Evolutionary conservation across 2,888 invertebrate species (phyloP).

Genomic region (Tridacna crocea): DNA sequence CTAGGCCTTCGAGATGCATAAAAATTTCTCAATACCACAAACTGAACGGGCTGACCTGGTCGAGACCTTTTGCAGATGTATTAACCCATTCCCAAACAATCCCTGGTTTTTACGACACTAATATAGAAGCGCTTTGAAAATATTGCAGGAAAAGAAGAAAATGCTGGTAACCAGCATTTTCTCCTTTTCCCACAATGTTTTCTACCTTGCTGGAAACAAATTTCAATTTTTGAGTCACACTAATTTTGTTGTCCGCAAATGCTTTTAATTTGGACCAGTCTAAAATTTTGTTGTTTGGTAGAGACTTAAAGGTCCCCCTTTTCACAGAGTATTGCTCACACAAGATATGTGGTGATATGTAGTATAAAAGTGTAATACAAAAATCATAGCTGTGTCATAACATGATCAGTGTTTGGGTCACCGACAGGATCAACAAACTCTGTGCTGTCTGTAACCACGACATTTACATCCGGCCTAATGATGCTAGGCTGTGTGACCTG

Average conservation of each 20-base stretch:
- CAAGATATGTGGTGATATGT: no score
- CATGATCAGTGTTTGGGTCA: slow-evolving; percentile 46
- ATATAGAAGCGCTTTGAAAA: background rate
- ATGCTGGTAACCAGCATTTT: background rate
- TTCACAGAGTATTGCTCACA: no score
- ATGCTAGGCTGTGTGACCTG: background rate
- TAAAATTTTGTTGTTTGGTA: background rate
- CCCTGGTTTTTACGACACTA: background rate
- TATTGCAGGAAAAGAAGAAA: background rate
- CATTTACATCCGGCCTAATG: slow-evolving; percentile 1
- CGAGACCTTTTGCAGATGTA: background rate
- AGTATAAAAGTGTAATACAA: no score
- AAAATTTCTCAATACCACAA: no score
- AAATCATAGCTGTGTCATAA: slow-evolving; percentile 22
- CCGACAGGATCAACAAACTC: slow-evolving; percentile 51
- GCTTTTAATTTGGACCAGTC: background rate
- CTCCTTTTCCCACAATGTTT: slow-evolving; percentile 7
- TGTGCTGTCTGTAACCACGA: slow-evolving; percentile 22
- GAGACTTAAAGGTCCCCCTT: no score
- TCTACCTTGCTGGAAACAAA: background rate
- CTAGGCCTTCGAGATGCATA: no score
- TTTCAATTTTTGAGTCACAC: background rate
- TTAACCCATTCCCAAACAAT: background rate
- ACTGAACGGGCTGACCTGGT: no score
- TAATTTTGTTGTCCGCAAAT: background rate